phyloP scores from a whole-genome alignment of 2,797 vertebrate genomes.

The Echiichthys vipera region DNA sequence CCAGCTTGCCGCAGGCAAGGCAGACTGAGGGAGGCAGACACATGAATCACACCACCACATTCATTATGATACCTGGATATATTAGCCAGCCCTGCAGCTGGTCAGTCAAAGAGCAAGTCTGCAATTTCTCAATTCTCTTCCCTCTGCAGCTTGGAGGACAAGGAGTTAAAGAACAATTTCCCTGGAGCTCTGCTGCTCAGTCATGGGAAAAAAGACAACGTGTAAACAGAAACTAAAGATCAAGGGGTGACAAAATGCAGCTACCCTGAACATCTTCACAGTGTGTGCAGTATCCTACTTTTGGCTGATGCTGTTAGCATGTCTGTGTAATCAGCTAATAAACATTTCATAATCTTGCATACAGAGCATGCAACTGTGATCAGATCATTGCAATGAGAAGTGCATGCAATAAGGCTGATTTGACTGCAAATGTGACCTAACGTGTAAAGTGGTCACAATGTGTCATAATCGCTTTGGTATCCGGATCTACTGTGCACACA shows the following conservation, averaged over 20 bases:
- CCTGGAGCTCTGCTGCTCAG: constrained; percentile 41
- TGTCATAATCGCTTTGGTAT: constrained; percentile 24
- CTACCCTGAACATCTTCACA: constrained; percentile 28
- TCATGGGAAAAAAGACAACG: constrained; percentile 25
- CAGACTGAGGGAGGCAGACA: constrained; percentile 29
- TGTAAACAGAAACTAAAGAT: constrained; percentile 50
- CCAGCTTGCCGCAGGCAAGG: constrained; percentile 46
- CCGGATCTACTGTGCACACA: background rate
- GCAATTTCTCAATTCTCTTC: constrained; percentile 19
- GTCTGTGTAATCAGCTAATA: constrained; percentile 43
- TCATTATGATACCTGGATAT: constrained; percentile 52
- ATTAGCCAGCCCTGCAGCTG: constrained; percentile 29
- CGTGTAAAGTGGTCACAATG: constrained; percentile 21
- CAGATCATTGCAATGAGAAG: constrained; percentile 5
- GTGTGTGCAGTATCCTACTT: constrained; percentile 10
- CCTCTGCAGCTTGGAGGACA: constrained; percentile 20
- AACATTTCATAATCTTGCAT: constrained; percentile 47
- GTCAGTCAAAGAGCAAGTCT: constrained; percentile 26
- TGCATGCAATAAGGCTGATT: constrained; percentile 29
- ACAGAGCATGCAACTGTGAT: constrained; percentile 27
- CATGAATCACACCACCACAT: constrained; percentile 4
- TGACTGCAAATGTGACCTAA: constrained; percentile 25
- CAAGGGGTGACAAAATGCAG: constrained; percentile 32
- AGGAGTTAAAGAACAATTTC: constrained; percentile 42
- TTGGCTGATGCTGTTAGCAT: constrained; percentile 1